A percentile compares a stretch with the other conserved stretches of the same genome.
Evolutionary conservation across 2,113 vertebrate genomes (phyloP).

Genomic region (Phodopus roborovskii): DNA sequence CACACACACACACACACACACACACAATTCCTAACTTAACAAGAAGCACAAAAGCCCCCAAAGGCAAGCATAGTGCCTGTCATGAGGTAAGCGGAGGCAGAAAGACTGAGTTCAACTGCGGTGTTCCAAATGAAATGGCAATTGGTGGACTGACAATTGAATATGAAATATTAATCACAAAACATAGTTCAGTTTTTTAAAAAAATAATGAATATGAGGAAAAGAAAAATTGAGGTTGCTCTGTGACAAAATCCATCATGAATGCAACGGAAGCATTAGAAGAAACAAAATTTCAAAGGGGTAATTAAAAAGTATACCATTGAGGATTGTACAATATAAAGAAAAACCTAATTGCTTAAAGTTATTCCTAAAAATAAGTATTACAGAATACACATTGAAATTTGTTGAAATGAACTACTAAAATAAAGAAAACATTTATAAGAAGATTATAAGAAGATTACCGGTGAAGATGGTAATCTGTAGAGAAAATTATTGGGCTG

Average conservation of each 20-base stretch:
- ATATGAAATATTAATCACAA: neutral
- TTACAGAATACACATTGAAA: neutral
- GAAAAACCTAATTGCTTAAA: neutral
- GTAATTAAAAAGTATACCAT: neutral
- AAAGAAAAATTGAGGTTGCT: neutral
- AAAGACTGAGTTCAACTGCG: neutral
- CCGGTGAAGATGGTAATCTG: neutral
- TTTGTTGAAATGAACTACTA: neutral
- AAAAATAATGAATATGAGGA: neutral
- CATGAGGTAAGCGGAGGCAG: neutral
- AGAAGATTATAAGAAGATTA: too few relatives aligned
- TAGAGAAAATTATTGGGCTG: neutral
- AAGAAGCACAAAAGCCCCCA: neutral
- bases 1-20: too few relatives aligned
- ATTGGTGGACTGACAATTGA: neutral
- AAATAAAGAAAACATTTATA: neutral
- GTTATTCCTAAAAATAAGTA: neutral
- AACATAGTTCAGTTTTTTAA: neutral
- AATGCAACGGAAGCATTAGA: neutral
- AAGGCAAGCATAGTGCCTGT: neutral
- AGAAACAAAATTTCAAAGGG: neutral
- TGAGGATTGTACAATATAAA: neutral
- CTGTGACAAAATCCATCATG: neutral
- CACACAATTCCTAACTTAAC: neutral
- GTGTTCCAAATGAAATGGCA: neutral